These are phyloP conservation scores for Hydrozoanthus tunicans DNA, from an alignment of 64 coral and sea anemone genomes.

Conservation along the genomic window DNA sequence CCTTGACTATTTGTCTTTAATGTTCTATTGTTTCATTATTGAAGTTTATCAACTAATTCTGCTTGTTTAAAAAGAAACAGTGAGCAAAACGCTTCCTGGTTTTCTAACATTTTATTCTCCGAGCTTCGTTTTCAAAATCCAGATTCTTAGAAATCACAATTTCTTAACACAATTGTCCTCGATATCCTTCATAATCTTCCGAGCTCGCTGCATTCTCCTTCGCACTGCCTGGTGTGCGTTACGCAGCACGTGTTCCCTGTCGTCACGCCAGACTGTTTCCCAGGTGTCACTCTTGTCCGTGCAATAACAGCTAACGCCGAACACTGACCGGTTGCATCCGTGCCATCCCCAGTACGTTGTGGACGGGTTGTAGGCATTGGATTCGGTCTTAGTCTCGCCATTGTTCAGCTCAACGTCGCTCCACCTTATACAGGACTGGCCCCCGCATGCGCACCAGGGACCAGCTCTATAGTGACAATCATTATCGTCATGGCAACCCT, in stretches of 20 bases:
- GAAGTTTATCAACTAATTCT: too few relatives aligned
- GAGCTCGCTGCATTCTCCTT: neutral
- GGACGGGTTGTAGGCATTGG: neutral
- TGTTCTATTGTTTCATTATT: too few relatives aligned
- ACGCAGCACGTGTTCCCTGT: neutral
- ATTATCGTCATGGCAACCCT: constrained; percentile 28
- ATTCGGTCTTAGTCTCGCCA: neutral
- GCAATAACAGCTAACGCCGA: neutral
- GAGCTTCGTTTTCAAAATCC: too few relatives aligned
- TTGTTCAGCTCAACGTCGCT: neutral
- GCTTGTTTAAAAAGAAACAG: too few relatives aligned
- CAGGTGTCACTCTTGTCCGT: neutral
- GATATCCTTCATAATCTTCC: neutral
- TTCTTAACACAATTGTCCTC: neutral
- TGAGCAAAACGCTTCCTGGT: too few relatives aligned
- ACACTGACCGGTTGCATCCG: neutral
- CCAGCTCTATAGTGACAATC: constrained; percentile 9
- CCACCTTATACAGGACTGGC: constrained; percentile 19
- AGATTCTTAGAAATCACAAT: neutral
- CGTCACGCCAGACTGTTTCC: constrained; percentile 10
- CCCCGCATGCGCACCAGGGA: constrained; percentile 35
- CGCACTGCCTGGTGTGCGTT: neutral
- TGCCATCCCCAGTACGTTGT: neutral
- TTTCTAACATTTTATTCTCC: too few relatives aligned
- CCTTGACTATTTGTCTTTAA: too few relatives aligned